Evolutionary conservation across 2,113 vertebrate species (phyloP), one percentile per base, ranked within the genome.

Genomic region (Hippoglossus stenolepis): DNA sequence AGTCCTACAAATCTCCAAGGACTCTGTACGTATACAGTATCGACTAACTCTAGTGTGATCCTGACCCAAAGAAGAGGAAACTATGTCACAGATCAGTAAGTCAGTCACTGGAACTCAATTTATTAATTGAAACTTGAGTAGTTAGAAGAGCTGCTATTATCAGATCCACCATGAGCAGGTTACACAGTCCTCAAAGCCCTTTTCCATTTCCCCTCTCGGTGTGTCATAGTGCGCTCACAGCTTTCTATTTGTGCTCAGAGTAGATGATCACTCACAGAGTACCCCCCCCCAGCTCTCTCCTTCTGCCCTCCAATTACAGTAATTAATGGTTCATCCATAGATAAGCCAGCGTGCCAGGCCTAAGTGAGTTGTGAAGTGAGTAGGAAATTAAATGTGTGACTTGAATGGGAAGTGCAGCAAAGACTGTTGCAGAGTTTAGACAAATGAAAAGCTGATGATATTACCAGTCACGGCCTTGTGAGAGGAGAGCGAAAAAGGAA

Each of bases 231-330:
- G 66, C 43, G 77, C 67, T 73, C 63, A 53, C 56, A 63, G 18
- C 51, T 57, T 80, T 79, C 74, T 82, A 74, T 84, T 83, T 78
- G 51, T 45, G 20, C 67, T 62, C 47, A 65, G 73, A 67, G 56
- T 61, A 58, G 54, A 87, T 60, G 58, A 86, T 78, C 79, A 83
- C 61, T 31, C 57, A 38, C 28, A 10, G 15, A 43, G 21, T 26
- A 58, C 38, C 40, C n/a, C 26, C 43, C 18, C 14, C 13, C 4
- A 18, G 1, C 15, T n/a, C 51, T 54, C 38, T 12, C 60, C 56
- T 40, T 56, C 3, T 61, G 54, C 15, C 43, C 24, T 71, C 61
- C 54, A 90, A 87, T 84, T 82, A 79, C 23, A 69, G 74, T 64
- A 58, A 73, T 78, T 80, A 84, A 75, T 59, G 61, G 60, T 64